A percentile compares a stretch with the other conserved stretches of the same genome.
Evolutionary conservation across 1,140 invertebrate genomes (phyloP).

Genomic region (Akabosia matsudoensis): DNA sequence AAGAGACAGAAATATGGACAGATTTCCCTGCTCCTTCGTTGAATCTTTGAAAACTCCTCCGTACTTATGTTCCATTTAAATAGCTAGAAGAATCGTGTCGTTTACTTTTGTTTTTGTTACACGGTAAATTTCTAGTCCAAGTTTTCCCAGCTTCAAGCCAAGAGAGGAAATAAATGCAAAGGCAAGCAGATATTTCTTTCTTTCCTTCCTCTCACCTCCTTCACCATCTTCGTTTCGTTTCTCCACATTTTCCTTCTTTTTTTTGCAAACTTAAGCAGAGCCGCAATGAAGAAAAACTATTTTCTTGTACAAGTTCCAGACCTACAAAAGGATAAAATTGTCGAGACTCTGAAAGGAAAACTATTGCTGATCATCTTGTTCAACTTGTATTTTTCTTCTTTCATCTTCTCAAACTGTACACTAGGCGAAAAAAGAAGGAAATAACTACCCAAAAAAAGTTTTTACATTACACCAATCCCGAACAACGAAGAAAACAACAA

Average conservation of each 20-base stretch:
- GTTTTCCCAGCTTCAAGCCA: too few species aligned
- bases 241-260: too few species aligned
- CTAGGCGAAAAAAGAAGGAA: neutral
- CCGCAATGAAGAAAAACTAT: neutral
- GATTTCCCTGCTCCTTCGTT: too few species aligned
- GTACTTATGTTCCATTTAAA: too few species aligned
- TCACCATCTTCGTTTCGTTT: too few species aligned
- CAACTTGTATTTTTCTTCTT: neutral
- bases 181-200: neutral
- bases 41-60: too few species aligned
- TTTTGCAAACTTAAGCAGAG: neutral
- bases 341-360: neutral
- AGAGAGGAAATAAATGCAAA: neutral
- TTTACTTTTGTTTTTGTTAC: too few species aligned
- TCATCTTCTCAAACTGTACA: neutral
- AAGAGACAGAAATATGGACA: too few species aligned
- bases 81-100: too few species aligned
- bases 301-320: too few species aligned
- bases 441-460: slow-evolving; percentile 32
- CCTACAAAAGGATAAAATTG: neutral
- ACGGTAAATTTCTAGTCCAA: too few species aligned
- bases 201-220: neutral
- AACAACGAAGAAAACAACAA: neutral
- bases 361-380: neutral
- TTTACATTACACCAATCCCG: slow-evolving; percentile 23